Conservation (phyloP, 1,140 invertebrate genomes). For the Zaprionus vittiger region DNA sequence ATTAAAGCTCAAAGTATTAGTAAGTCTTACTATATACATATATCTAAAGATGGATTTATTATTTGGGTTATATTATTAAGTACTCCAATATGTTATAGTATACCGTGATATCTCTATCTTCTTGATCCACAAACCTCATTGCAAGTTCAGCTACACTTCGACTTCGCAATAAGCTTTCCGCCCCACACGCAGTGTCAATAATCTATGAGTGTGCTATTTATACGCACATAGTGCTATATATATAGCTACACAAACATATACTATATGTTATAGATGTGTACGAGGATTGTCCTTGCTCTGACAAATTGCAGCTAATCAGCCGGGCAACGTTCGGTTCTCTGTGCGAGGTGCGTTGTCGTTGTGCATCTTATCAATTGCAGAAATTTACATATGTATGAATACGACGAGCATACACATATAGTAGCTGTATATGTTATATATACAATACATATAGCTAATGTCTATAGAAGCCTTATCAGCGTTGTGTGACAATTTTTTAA, state of each 20-base stretch:
- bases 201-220: constrained; percentile 12
- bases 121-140: neutral
- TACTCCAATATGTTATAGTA: too few species aligned
- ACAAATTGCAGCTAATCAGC: constrained; percentile 75
- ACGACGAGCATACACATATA: constrained; percentile 10
- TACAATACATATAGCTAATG: neutral
- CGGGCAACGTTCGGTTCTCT: constrained; percentile 37
- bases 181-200: constrained; percentile 6
- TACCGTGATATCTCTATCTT: neutral
- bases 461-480: constrained; percentile 37
- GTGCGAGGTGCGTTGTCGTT: constrained; percentile 48
- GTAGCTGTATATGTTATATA: neutral
- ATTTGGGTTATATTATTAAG: too few species aligned
- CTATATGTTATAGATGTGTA: constrained; percentile 18
- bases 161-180: neutral
- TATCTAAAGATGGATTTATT: too few species aligned
- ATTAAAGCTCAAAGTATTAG: too few species aligned
- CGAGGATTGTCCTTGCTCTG: constrained; percentile 69
- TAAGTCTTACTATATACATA: too few species aligned
- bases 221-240: constrained; percentile 26
- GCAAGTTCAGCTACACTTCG: neutral
- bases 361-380: constrained; percentile 73
- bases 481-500: constrained; percentile 56
- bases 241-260: constrained; percentile 9
- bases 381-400: constrained; percentile 55